Evolutionary conservation across 2,113 vertebrate genomes (phyloP).

Genomic region (Laticauda laticaudata): DNA sequence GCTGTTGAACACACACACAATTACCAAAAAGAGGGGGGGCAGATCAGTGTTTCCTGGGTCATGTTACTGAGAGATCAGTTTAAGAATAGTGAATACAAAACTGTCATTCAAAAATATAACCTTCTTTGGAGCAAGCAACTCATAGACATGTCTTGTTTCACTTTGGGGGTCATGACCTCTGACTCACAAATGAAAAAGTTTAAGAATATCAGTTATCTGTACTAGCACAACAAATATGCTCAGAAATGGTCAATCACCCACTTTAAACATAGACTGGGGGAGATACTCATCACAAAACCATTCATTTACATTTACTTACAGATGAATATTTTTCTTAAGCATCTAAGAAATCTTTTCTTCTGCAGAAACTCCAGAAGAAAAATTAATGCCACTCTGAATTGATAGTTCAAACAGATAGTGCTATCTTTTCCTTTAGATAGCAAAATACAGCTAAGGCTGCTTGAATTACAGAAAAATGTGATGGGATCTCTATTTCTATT

Average conservation of each 20-base stretch:
- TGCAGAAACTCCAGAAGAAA: conserved; percentile 36
- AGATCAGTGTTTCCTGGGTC: background rate
- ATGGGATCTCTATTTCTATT: conserved; percentile 17
- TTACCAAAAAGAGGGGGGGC: background rate
- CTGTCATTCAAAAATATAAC: background rate
- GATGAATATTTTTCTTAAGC: conserved; percentile 49
- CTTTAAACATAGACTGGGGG: conserved; percentile 40
- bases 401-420: conserved; percentile 33
- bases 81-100: background rate
- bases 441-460: background rate
- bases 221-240: background rate
- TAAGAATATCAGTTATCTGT: background rate
- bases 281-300: conserved; percentile 45
- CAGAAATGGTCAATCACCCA: conserved; percentile 54
- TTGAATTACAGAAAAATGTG: conserved; percentile 26
- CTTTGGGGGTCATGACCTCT: background rate
- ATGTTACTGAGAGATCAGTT: background rate
- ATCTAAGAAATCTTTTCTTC: conserved; percentile 45
- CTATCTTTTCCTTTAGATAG: background rate
- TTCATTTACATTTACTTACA: conserved; percentile 47
- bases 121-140: background rate
- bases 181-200: background rate
- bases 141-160: background rate
- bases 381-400: conserved; percentile 29
- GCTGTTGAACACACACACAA: background rate